Evolutionary conservation across 2,797 vertebrate species (phyloP).

Genomic region (Darevskia mixta): DNA sequence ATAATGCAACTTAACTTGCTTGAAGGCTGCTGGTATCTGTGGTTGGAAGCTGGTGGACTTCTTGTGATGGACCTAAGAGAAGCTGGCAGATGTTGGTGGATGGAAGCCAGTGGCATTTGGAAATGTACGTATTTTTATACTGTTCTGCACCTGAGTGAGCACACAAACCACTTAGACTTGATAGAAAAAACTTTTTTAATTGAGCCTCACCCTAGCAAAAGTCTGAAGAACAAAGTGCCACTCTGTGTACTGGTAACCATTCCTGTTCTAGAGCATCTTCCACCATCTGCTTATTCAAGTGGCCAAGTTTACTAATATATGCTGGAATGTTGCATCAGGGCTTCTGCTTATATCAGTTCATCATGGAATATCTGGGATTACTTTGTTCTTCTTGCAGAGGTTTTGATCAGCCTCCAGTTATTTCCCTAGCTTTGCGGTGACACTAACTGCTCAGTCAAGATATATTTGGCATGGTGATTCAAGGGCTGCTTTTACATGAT

Average conservation of each 20-base stretch:
- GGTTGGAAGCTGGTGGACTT: rapidly evolving
- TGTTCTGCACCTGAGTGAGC: not conserved
- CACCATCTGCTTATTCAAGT: not conserved
- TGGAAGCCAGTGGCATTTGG: too few species aligned
- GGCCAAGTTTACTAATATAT: not conserved
- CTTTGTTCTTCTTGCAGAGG: not conserved
- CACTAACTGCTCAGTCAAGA: not conserved
- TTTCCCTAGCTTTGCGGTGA: not conserved
- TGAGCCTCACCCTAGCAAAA: not conserved
- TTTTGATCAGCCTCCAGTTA: not conserved
- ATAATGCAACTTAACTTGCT: too few species aligned
- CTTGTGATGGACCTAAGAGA: too few species aligned
- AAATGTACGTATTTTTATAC: not conserved
- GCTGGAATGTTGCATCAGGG: not conserved
- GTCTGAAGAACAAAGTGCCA: not conserved
- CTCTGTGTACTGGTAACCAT: not conserved
- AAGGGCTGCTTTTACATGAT: not conserved
- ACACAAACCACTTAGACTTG: not conserved
- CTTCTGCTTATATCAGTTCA: not conserved
- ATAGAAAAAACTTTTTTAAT: not conserved
- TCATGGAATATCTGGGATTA: not conserved
- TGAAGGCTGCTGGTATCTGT: too few species aligned
- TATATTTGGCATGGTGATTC: conserved; percentile 23
- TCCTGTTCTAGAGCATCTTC: too few species aligned
- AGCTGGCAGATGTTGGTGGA: too few species aligned